Evolutionary conservation across 2,888 invertebrate genomes (phyloP), one percentile per base, ranked within the genome.

Genomic region (Tinea pellionella): DNA sequence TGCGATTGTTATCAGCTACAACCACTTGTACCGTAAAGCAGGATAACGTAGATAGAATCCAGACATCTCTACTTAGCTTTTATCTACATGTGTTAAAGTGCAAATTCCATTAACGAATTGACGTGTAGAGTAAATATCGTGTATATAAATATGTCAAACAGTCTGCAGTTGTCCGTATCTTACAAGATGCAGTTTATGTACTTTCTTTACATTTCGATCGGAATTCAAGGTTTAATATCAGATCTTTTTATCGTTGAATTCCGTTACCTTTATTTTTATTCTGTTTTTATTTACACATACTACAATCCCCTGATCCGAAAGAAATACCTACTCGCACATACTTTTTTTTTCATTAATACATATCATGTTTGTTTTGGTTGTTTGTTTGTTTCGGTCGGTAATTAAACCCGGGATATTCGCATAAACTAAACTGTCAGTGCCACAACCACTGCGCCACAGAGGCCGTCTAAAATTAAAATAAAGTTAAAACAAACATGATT

Each of bases 111-210:
- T n/a, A 37, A 37, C 37, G 9, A 6, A 6, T 37, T 6, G 9
- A 37, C 2, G 9, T 37, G 37, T 37, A 37, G 37, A 2, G 53
- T 18, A 19, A 53, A 53, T 24, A 53, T 53, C 53, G 53, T n/a
- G 53, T 19, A 53, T 24, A 53, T 53, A 53, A 53, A 53, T 12
- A 53, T 53, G 53, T 53, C 53, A 53, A 47, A 53, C 16, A 53
- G 53, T 53, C 12, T 24, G 18, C 24, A 24, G 53, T 24, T 53
- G 53, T 53, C 53, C 53, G 53, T 53, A 53, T 53, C 53, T 53
- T 53, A n/a, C 53, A 12, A 53, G 53, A n/a, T 53, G 53, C 24
- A 53, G 53, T 53, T 53, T 53, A 24, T 53, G 24, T 24, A 15
- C 47, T 16, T 13, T 47, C 16, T 13, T 47, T 47, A 9, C 16